Conservation (phyloP, 2,797 vertebrate species). For the Sebastes glaucus region DNA sequence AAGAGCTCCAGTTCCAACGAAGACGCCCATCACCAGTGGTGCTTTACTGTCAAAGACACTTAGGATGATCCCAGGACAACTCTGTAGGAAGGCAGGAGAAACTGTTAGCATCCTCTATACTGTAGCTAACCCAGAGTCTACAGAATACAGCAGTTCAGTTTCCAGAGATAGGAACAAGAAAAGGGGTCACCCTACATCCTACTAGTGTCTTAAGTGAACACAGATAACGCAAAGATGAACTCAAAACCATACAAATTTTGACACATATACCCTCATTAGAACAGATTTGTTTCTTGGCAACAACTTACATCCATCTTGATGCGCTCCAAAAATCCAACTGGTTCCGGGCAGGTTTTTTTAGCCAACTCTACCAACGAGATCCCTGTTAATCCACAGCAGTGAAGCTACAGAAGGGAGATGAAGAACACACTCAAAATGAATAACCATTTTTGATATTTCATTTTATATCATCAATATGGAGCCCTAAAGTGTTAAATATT, state of each 20-base stretch:
- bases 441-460: neutral
- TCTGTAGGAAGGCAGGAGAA: slow-evolving; percentile 46
- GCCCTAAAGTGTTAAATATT: neutral
- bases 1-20: slow-evolving; percentile 64
- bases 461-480: neutral
- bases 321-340: neutral
- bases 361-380: accelerated
- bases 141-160: neutral
- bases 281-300: neutral
- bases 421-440: neutral
- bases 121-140: neutral
- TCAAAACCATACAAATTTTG: neutral
- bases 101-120: neutral
- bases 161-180: neutral
- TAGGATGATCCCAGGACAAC: slow-evolving; percentile 39
- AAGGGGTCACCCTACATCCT: neutral
- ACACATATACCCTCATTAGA: neutral
- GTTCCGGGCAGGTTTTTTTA: slow-evolving; percentile 56
- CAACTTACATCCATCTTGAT: slow-evolving; percentile 67
- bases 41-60: slow-evolving; percentile 11
- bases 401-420: slow-evolving; percentile 60
- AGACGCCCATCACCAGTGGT: slow-evolving; percentile 58
- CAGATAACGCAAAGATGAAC: neutral
- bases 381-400: slow-evolving; percentile 78
- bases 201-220: neutral